Evolutionary conservation across 2,797 vertebrate genomes (phyloP), one percentile per base, ranked within the genome.

Genomic region (Phoxinus dragarum): DNA sequence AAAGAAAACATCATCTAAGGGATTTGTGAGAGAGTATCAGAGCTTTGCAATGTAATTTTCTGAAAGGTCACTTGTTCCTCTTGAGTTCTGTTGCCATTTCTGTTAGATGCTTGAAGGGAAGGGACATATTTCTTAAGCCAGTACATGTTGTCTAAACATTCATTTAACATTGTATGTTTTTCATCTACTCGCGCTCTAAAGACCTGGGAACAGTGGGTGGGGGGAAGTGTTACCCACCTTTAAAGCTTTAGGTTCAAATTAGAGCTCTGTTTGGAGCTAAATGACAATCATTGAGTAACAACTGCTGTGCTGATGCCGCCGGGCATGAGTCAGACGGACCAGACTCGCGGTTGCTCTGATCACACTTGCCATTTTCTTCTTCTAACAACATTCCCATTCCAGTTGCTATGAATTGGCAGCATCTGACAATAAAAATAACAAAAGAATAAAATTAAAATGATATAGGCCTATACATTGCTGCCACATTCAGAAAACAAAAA

Each of bases 61-160:
- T 23, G 19, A 80, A 87, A 84, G 81, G 86, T 83, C 76, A 67
- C 36, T 82, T 47, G 38, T 49, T 72, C 56, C 75, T 79, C 66
- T 64, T 49, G 81, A 83, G 82, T 64, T 38, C 75, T 66, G 75
- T 17, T 84, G 81, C 44, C 77, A 87, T 87, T 80, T 87, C 31
- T 52, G 12, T 61, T 11, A 44, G 23, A 31, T 84, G 67, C 27
- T 66, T 44, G 47, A 66, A 78, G 21, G 56, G 16, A 38, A 27
- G 19, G n/a, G 19, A 31, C 56, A 73, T 52, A 74, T 47, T 27
- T 52, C 17, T 27, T 23, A 75, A 17, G 74, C n/a, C 36, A 69
- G 17, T 54, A 52, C 16, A 19, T 66, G 61, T 52, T 31, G 12
- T 64, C 4, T 40, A 36, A 77, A 84, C 11, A 34, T 52, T 66